phyloP scores from a whole-genome alignment of 2,797 vertebrate genomes.

The Scolopax bukidnonensis region DNA sequence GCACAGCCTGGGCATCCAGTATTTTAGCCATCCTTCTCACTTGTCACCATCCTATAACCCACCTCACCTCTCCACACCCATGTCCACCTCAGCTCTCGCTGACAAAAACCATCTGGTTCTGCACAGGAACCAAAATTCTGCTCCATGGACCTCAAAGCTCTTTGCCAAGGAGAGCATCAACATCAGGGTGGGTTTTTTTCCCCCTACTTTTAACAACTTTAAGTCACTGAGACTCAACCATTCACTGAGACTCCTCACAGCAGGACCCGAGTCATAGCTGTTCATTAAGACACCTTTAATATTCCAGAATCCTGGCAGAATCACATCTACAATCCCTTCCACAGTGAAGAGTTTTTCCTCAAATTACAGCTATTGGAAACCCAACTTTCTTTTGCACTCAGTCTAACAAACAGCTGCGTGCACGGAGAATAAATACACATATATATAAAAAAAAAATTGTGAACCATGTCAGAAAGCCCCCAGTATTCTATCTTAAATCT shows the following conservation, averaged over 20 bases:
- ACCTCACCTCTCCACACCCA: accelerated
- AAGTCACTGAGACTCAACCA: not conserved
- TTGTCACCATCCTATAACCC: not conserved
- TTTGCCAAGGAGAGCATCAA: not conserved
- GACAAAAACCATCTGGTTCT: not conserved
- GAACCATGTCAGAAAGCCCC: slow-evolving; percentile 30
- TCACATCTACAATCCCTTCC: not conserved
- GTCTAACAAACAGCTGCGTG: not conserved
- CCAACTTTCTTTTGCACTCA: not conserved
- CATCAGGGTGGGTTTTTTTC: accelerated
- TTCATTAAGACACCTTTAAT: not conserved
- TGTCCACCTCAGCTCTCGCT: accelerated
- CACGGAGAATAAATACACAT: not conserved
- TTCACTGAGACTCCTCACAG: not conserved
- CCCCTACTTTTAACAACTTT: too few species aligned
- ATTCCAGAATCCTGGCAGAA: not conserved
- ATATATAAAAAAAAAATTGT: slow-evolving; percentile 21
- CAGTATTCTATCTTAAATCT: slow-evolving; percentile 45
- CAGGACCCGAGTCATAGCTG: not conserved
- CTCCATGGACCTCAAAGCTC: not conserved
- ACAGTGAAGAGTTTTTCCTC: not conserved
- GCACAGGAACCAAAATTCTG: not conserved
- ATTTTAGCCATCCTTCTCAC: accelerated
- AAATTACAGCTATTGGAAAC: slow-evolving; percentile 11
- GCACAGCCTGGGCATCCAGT: not conserved